Conservation (phyloP, 2,113 vertebrate genomes). For the Felis catus region F.catus_Fca126_mat1.0 CM031413.1:2274001-2274500, state of each 20-base stretch:
- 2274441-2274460: too few relatives aligned
- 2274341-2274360: not conserved
- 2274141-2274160: not conserved
- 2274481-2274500: not conserved
- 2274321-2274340: not conserved
- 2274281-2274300: not conserved
- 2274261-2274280: not conserved
- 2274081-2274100: not conserved
- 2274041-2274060: not conserved
- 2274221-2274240: too few relatives aligned
- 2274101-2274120: not conserved
- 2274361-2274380: not conserved
- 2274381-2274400: not conserved
- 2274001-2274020: not conserved
- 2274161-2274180: too few relatives aligned
- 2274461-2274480: not conserved
- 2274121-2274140: not conserved
- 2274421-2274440: not conserved
- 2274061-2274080: not conserved
- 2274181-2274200: too few relatives aligned
- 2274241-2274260: too few relatives aligned
- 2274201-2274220: too few relatives aligned
- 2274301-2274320: not conserved
- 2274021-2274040: not conserved
- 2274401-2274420: not conserved